Percentiles rank a stretch among this genome's conserved stretches.
These are phyloP conservation scores for Pemphredon lugubris DNA, from an alignment of 2,888 invertebrate species.

Conservation along the genomic window DNA sequence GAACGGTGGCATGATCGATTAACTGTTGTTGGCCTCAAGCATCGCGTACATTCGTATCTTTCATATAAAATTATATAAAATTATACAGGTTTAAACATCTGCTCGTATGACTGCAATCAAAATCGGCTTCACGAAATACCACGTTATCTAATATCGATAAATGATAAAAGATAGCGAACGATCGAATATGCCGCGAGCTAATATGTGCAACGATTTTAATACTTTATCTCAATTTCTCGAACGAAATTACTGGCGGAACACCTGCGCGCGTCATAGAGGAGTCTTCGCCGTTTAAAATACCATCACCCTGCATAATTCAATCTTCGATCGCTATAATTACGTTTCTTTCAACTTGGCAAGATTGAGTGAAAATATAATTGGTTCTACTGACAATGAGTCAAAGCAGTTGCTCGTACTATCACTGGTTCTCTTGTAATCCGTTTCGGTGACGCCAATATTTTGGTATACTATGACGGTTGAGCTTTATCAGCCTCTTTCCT, in stretches of 20 bases:
- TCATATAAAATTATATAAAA: slow-evolving; percentile 14
- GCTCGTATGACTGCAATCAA: neutral
- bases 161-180: slow-evolving; percentile 20
- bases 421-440: slow-evolving; percentile 13
- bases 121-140: slow-evolving; percentile 17
- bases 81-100: neutral
- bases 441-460: slow-evolving; percentile 7
- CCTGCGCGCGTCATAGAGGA: no score
- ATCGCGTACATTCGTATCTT: slow-evolving; percentile 1
- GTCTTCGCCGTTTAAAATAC: neutral
- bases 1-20: neutral
- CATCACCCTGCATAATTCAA: neutral
- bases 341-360: slow-evolving; percentile 8
- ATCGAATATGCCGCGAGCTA: slow-evolving; percentile 3
- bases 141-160: slow-evolving; percentile 36
- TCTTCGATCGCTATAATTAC: slow-evolving; percentile 1
- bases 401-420: slow-evolving; percentile 23
- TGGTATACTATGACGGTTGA: slow-evolving; percentile 32
- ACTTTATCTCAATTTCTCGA: neutral
- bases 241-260: neutral
- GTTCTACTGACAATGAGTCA: slow-evolving; percentile 20
- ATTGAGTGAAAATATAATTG: slow-evolving; percentile 8
- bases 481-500: slow-evolving; percentile 29
- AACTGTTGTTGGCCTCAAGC: neutral
- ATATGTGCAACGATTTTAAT: slow-evolving; percentile 18